Conservation (phyloP, 2,797 vertebrate genomes). For the Hirundo rustica region DNA sequence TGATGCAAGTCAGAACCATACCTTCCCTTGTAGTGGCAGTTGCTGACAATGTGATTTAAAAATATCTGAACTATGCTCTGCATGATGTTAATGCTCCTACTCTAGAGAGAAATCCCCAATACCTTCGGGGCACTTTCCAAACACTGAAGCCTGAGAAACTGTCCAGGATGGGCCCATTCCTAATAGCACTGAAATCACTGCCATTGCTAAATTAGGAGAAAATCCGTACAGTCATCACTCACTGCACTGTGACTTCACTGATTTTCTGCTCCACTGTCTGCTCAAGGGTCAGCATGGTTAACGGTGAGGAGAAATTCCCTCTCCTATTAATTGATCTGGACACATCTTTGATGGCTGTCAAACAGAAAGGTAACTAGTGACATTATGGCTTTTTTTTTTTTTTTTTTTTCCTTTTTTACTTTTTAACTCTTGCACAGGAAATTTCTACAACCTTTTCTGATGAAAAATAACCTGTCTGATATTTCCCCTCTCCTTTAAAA, state of each 20-base stretch:
- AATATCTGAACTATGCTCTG: background rate
- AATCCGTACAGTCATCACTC: background rate
- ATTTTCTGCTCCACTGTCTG: background rate
- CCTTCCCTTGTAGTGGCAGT: background rate
- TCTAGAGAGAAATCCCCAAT: background rate
- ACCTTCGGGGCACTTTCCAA: background rate
- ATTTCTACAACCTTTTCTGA: background rate
- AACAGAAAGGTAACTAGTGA: background rate
- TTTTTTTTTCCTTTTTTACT: background rate
- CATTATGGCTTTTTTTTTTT: background rate
- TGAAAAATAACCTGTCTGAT: constrained; percentile 1
- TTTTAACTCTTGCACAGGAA: background rate
- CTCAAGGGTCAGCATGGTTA: background rate
- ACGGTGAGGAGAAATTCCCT: background rate
- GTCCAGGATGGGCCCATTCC: background rate
- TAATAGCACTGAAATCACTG: background rate
- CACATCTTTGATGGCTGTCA: background rate
- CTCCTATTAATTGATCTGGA: background rate
- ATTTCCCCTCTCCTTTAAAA: constrained; percentile 32
- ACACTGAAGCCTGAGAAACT: background rate
- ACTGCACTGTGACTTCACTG: background rate
- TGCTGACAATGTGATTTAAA: background rate
- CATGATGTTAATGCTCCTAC: background rate
- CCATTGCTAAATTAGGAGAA: background rate
- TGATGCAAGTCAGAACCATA: background rate